Percentiles rank a stretch among this genome's conserved stretches.
Evolutionary conservation across 2,113 vertebrate species (phyloP).

Genomic region (Apteryx mantelli): DNA sequence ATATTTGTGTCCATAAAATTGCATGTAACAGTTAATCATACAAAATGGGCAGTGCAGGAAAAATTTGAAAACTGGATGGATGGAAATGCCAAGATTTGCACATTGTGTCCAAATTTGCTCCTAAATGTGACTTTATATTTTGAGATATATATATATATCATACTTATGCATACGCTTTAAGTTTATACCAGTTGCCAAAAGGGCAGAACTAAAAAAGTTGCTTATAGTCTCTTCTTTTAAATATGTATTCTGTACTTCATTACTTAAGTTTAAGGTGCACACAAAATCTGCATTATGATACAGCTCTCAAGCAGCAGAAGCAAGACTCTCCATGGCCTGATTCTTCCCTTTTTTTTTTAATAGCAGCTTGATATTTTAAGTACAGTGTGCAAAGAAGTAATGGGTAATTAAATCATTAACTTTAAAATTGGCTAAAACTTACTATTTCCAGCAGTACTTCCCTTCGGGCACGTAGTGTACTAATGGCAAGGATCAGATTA

Average conservation of each 20-base stretch:
- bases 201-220: background rate
- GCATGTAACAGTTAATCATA: fast-evolving
- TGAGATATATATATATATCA: background rate
- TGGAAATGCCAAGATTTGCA: background rate
- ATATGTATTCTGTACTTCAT: no score
- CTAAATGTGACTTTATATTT: background rate
- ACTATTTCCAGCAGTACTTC: background rate
- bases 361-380: background rate
- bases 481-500: background rate
- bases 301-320: background rate
- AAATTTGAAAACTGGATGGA: background rate
- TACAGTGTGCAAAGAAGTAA: background rate
- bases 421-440: background rate
- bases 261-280: background rate
- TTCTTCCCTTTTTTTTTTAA: background rate
- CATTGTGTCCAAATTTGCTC: background rate
- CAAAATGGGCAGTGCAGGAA: background rate
- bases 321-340: background rate
- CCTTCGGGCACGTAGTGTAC: background rate
- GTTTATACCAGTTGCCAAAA: background rate
- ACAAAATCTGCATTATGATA: background rate
- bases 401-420: background rate
- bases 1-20: background rate
- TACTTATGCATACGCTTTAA: background rate
- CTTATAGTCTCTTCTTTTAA: background rate